Base-by-base conservation (phyloP, 2,113 vertebrate genomes). In the Brachyhypopomus occidentalis region DNA sequence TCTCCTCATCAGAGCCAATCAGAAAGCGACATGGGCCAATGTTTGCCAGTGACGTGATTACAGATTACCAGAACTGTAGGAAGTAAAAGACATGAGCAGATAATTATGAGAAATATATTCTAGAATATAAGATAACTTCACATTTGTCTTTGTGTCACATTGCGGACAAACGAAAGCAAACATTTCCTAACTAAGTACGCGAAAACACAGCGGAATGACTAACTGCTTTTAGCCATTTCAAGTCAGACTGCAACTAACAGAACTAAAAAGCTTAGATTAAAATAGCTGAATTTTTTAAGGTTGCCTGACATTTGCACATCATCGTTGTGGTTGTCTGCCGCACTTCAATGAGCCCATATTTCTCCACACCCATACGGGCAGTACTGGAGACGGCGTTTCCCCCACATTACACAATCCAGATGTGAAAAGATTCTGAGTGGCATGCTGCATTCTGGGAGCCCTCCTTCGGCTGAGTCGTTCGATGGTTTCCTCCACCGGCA, bases 351-450 rank as follows among this genome's bases (percentile, higher is more conserved):
- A 34, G 23, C 9, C 60, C 25, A 25, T 25, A 1, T 5, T 64
- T 64, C 25, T 30, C 45, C 45, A 52, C 0, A 5, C 30, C 7
- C 5, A 6, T 27, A 36, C 12, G 45, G 45, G 45, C 45, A 52
- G 11, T 14, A 52, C 45, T 14, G 9, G 45, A 52, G 45, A 41
- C 41, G 5, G 41, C 41, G 9, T 52, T 52, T 52, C 12, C 34
- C 14, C 63, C 63, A 30, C 63, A 67, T 67, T 17, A 67, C 17
- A 67, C 16, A 36, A 67, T 67, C 64, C 64, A 67, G 64, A 67
- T 67, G 64, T 67, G 17, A 67, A 67, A 7, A 20, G 30, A 64
- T 11, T 36, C 45, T 12, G 45, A 52, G 30, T 19, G 27, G 14
- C 63, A 66, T 1, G 1, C 19, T 60, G 19, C 19, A 60, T 60